A percentile compares a stretch with the other conserved stretches of the same genome.
Conservation (phyloP, 2,797 vertebrate species). For the Enteromius anoplus region DNA sequence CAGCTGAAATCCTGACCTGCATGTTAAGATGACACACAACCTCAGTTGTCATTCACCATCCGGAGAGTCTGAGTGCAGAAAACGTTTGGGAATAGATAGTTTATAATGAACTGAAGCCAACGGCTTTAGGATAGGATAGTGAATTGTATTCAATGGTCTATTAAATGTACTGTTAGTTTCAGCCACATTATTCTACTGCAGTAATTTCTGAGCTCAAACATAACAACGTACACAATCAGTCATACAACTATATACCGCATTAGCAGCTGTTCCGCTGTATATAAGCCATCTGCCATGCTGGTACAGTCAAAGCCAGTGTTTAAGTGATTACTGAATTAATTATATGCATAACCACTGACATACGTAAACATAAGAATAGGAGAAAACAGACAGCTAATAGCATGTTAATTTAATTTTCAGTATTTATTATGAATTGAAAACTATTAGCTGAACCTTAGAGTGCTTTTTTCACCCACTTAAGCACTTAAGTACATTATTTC, state of each 20-base stretch:
- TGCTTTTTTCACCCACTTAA: not conserved
- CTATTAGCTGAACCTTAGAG: not conserved
- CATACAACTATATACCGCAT: not conserved
- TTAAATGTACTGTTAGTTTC: not conserved
- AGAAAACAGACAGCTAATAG: not conserved
- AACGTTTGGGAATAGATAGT: not conserved
- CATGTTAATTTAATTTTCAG: not conserved
- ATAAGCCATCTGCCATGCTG: not conserved
- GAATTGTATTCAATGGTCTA: not conserved
- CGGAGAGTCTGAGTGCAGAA: constrained; percentile 24
- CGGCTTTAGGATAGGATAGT: not conserved
- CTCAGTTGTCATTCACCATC: constrained; percentile 44
- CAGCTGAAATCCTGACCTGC: constrained; percentile 94
- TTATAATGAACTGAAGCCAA: not conserved
- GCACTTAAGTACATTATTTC: not conserved
- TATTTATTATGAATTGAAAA: too few relatives aligned
- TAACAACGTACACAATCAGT: not conserved
- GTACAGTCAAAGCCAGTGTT: not conserved
- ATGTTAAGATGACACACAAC: constrained; percentile 73
- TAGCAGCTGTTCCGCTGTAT: not conserved
- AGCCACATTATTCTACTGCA: not conserved
- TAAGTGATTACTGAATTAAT: not conserved
- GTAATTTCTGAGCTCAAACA: not conserved
- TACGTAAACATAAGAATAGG: not conserved
- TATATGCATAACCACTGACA: not conserved